Percentiles rank a stretch among this genome's conserved stretches.
Evolutionary conservation across 2,797 vertebrate genomes (phyloP).

Genomic region (Rhyacichthys aspro): DNA sequence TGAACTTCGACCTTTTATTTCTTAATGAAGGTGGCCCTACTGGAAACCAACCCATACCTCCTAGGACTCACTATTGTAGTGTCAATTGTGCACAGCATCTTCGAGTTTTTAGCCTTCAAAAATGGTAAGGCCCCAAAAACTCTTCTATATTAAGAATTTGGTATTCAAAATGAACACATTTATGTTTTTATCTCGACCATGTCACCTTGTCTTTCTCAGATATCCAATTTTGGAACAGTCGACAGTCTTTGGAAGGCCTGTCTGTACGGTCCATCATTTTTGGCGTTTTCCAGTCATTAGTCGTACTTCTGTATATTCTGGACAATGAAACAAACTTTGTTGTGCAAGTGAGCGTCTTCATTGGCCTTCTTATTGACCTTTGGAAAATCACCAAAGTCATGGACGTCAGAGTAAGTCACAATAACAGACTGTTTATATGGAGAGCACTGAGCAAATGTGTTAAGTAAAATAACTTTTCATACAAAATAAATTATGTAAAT

Average conservation of each 20-base stretch:
- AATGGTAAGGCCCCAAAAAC: conserved; percentile 83
- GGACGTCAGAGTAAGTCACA: conserved; percentile 88
- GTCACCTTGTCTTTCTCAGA: conserved; percentile 80
- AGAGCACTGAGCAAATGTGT: neutral
- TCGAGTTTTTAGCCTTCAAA: conserved; percentile 97
- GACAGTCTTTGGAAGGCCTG: conserved; percentile 94
- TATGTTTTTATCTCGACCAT: neutral
- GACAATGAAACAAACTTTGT: conserved; percentile 99
- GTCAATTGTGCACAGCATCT: conserved; percentile 95
- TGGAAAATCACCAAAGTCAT: conserved; percentile 99
- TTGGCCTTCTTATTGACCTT: conserved; percentile 95
- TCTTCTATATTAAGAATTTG: neutral
- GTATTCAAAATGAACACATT: neutral
- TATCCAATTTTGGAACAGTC: conserved; percentile 98
- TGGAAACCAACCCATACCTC: conserved; percentile 96
- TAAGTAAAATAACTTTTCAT: too few species aligned
- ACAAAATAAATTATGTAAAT: too few species aligned
- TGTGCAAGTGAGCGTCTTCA: conserved; percentile 97
- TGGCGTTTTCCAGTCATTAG: conserved; percentile 94
- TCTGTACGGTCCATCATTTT: conserved; percentile 96
- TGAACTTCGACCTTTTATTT: neutral
- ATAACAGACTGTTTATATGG: neutral
- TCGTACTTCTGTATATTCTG: conserved; percentile 95
- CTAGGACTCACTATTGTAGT: conserved; percentile 92
- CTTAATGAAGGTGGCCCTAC: conserved; percentile 86